Percentiles rank a stretch among this genome's conserved stretches.
Evolutionary conservation across 2,113 vertebrate genomes (phyloP).

Genomic region (Coryphaenoides rupestris): DNA sequence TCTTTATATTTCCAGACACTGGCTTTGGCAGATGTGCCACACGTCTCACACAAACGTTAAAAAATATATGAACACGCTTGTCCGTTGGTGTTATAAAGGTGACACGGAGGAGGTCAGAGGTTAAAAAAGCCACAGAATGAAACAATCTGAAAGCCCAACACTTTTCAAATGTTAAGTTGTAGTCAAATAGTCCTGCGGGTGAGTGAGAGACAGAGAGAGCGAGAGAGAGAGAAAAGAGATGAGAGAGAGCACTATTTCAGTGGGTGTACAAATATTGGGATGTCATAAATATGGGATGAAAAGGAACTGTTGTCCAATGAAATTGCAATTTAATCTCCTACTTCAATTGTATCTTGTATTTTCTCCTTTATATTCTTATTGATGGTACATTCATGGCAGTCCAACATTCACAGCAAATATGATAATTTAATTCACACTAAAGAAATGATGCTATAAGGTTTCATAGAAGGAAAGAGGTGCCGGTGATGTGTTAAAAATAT

Average conservation of each 20-base stretch:
- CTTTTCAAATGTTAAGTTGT: slow-evolving; percentile 51
- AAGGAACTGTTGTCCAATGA: slow-evolving; percentile 29
- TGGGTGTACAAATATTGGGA: too few species aligned
- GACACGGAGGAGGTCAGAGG: slow-evolving; percentile 46
- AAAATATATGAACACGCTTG: slow-evolving; percentile 55
- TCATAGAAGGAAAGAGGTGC: too few species aligned
- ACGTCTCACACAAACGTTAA: slow-evolving; percentile 54
- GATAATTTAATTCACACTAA: too few species aligned
- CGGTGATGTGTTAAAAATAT: too few species aligned
- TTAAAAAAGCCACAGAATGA: slow-evolving; percentile 45
- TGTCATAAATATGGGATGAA: slow-evolving; percentile 18
- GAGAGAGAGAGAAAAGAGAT: too few species aligned
- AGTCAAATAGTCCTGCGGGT: background rate
- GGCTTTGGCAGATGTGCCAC: slow-evolving; percentile 45
- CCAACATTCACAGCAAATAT: too few species aligned
- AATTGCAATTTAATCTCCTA: too few species aligned
- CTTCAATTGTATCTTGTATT: too few species aligned
- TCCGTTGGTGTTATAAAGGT: slow-evolving; percentile 57
- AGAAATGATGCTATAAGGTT: too few species aligned
- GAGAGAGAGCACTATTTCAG: slow-evolving; percentile 11
- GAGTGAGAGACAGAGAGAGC: background rate
- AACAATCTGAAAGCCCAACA: slow-evolving; percentile 44
- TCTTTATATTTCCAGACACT: too few species aligned
- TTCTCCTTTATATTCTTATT: too few species aligned
- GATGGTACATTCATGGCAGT: too few species aligned